Evolutionary conservation across 2,888 invertebrate species (phyloP), one percentile per base, ranked within the genome.

Genomic region (Mythimna pallens): DNA sequence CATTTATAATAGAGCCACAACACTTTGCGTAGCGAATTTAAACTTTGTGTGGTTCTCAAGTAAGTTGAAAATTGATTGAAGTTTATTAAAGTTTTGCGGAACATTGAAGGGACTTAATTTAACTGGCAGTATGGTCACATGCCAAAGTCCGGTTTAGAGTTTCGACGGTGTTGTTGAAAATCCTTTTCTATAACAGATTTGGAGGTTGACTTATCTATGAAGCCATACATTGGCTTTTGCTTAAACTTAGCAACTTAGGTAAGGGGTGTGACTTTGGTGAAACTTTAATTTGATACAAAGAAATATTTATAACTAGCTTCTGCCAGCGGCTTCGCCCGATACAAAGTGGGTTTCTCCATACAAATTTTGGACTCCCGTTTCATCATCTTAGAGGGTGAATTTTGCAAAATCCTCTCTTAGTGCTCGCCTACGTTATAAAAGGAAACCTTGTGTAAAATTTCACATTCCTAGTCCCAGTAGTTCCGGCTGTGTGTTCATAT

Each of bases 61-160:
- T 65, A 69, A 70, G 69, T 63, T 68, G 17, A 43, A 61, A 70
- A 57, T 70, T 30, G 50, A 20, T 70, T 47, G 30, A 36, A 0
- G 0, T 3, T 3, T 22, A 17, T 6, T 47, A n/a, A 14, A 43
- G 50, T 63, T 61, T 43, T 22, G 25, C 73, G 66, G 65, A 61
- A 54, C 40, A 47, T 65, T 69, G 66, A 54, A 70, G 43, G 62
- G n/a, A 65, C 59, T 62, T 70, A 36, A 76, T 83, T 65, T 65
- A 9, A 50, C 20, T 34, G 61, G 40, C 61, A 73, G 62, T 57
- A 57, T 40, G 55, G 36, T 74, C 65, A 62, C 65, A 64, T 57
- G 69, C 68, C 73, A 65, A 72, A 66, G 70, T 65, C 63, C 61
- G 62, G 65, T 59, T 66, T 61, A 34, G 3, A 80, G 66, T 79